Evolutionary conservation across 2,797 vertebrate genomes (phyloP).

Genomic region (Chrysolophus pictus): DNA sequence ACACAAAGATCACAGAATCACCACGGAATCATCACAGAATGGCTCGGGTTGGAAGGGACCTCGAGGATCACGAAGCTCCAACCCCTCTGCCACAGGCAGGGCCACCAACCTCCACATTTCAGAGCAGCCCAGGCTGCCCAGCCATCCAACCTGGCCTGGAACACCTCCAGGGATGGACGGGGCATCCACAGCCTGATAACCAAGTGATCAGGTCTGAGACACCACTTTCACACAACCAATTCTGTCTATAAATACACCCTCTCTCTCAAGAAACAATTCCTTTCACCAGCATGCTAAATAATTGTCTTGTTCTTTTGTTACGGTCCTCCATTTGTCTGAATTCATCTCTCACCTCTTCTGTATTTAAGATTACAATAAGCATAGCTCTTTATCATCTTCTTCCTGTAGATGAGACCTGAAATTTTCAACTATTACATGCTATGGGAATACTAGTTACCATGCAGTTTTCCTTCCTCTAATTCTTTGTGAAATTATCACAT

Average conservation of each 20-base stretch:
- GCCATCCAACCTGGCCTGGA: too few relatives aligned
- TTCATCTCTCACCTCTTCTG: not conserved
- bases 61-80: too few relatives aligned
- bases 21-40: too few relatives aligned
- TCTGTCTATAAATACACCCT: rapidly evolving
- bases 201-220: not conserved
- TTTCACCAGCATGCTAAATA: rapidly evolving
- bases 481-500: not conserved
- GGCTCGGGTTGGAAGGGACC: too few relatives aligned
- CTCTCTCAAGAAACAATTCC: rapidly evolving
- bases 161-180: too few relatives aligned
- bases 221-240: not conserved
- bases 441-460: not conserved
- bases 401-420: not conserved
- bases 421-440: not conserved
- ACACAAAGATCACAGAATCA: not conserved
- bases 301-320: not conserved
- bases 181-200: too few relatives aligned
- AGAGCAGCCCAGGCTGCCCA: too few relatives aligned
- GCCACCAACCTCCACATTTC: too few relatives aligned
- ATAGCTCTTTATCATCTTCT: not conserved
- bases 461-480: not conserved
- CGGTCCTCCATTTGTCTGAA: not conserved
- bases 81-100: too few relatives aligned
- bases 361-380: not conserved